A percentile compares a stretch with the other conserved stretches of the same genome.
phyloP scores from a whole-genome alignment of 92 coral and sea anemone species.

The Galaxea fascicularis region DNA sequence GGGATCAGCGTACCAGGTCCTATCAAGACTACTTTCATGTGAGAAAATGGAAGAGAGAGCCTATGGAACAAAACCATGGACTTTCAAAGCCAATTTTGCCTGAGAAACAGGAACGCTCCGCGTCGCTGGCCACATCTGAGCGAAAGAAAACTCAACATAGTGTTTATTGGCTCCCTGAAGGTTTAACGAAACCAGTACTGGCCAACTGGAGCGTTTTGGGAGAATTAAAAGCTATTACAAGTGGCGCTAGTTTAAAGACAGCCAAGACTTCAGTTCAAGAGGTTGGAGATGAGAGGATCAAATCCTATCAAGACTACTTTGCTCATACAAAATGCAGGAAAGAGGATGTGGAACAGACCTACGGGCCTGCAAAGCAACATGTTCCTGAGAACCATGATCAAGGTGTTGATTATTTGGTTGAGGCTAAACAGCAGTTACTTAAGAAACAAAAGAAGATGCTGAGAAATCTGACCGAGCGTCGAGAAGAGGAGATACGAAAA shows the following conservation, averaged over 20 bases:
- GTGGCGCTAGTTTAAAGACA: not conserved
- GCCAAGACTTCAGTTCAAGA: not conserved
- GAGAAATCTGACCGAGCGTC: constrained; percentile 25
- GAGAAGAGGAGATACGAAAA: constrained; percentile 58
- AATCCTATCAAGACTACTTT: not conserved
- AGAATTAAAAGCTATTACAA: not conserved
- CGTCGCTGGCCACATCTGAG: too few species aligned
- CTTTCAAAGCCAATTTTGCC: too few species aligned
- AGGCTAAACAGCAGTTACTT: not conserved
- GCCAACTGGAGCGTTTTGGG: not conserved
- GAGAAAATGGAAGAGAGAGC: too few species aligned
- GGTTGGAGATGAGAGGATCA: not conserved
- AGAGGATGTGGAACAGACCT: not conserved
- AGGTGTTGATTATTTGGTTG: not conserved
- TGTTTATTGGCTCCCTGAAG: not conserved
- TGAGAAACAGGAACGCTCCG: too few species aligned
- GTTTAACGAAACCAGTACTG: not conserved
- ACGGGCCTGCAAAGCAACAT: not conserved
- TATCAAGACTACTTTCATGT: too few species aligned
- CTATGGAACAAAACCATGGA: too few species aligned
- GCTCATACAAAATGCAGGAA: not conserved
- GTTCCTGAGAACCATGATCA: constrained; percentile 2
- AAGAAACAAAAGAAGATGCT: constrained; percentile 3
- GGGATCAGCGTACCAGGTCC: too few species aligned
- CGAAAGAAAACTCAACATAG: too few species aligned